These are phyloP conservation scores for Clarias macrocephalus DNA, from an alignment of 2,113 vertebrate genomes.

Conservation along the genomic window DNA sequence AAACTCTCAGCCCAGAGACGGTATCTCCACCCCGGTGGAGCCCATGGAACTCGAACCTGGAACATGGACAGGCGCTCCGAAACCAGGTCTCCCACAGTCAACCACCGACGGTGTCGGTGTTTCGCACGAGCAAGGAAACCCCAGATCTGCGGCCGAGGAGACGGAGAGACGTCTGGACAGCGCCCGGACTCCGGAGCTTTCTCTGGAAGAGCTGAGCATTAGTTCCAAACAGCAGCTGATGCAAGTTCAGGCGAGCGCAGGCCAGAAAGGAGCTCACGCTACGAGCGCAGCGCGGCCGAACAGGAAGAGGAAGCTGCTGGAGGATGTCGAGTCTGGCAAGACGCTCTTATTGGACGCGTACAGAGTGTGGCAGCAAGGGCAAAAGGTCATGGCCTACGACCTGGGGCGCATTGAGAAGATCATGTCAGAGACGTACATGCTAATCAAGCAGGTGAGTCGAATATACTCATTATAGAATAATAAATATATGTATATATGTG, in stretches of 20 bases:
- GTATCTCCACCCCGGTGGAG: conserved; percentile 70
- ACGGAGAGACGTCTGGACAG: conserved; percentile 75
- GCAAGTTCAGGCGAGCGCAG: conserved; percentile 35
- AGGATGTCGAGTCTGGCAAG: conserved; percentile 85
- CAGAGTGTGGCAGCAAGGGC: conserved; percentile 96
- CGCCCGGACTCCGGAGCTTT: conserved; percentile 82
- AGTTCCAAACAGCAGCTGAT: conserved; percentile 77
- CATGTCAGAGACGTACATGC: conserved; percentile 98
- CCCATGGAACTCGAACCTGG: conserved; percentile 85
- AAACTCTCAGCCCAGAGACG: conserved; percentile 62
- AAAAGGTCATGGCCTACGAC: conserved; percentile 94
- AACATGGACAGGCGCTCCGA: conserved; percentile 63
- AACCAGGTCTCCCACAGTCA: conserved; percentile 61
- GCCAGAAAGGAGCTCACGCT: conserved; percentile 59
- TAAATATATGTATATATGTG: neutral
- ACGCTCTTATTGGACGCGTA: conserved; percentile 92
- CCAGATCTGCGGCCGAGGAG: conserved; percentile 44
- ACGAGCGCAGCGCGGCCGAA: conserved; percentile 67
- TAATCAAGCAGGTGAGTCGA: conserved; percentile 89
- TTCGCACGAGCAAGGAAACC: conserved; percentile 57
- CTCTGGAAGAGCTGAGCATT: conserved; percentile 94
- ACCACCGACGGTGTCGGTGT: conserved; percentile 30
- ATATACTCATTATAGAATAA: neutral
- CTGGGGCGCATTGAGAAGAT: conserved; percentile 92
- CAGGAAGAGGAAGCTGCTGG: conserved; percentile 86